Base-by-base conservation (phyloP, 2,888 invertebrate species). In the Copidosoma aretas region DNA sequence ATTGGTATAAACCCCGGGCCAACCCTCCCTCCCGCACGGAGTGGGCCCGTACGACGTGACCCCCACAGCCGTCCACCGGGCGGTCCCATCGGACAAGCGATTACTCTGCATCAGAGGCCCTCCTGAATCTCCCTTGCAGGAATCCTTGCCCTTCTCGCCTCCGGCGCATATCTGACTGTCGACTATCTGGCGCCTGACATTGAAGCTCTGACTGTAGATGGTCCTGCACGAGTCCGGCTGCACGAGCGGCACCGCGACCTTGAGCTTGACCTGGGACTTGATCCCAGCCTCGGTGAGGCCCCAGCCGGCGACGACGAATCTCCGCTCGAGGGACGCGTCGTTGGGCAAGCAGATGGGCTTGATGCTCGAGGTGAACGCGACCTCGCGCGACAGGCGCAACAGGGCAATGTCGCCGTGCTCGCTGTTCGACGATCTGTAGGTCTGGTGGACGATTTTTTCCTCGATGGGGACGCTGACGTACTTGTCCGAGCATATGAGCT, bases 101-200 rank as follows among this genome's bases (percentile, higher is more conserved):
- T 60, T 46, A 1, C 77, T 52, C 19, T 76, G 64, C 91, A 93
- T 92, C 4, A 93, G 82, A 0, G 93, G 92, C 8, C 92, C 92
- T 0, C 93, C 93, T 0, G 91, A 91, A 75, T 93, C 93, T 0
- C 93, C 93, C 22, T 85, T 87, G 76, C 93, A 93, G 0, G 92
- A 89, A 77, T 93, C 93, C 76, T 90, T 87, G 2, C 88, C 87
- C 66, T 84, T 86, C 32, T 86, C 85, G 0, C 93, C 91, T 3
- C 93, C 93, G 15, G 91, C 91, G 77, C 92, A 93, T 1, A 92
- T 78, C 76, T 91, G 90, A 0, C 86, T 85, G 0, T 78, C 73
- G 41, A 84, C 84, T 0, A 89, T 75, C 0, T 88, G 84, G 14
- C 81, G 82, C 5, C n/a, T n/a, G n/a, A n/a, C n/a, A n/a, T n/a